phyloP scores from a whole-genome alignment of 92 coral and sea anemone genomes.

The Micromussa lordhowensis region DNA sequence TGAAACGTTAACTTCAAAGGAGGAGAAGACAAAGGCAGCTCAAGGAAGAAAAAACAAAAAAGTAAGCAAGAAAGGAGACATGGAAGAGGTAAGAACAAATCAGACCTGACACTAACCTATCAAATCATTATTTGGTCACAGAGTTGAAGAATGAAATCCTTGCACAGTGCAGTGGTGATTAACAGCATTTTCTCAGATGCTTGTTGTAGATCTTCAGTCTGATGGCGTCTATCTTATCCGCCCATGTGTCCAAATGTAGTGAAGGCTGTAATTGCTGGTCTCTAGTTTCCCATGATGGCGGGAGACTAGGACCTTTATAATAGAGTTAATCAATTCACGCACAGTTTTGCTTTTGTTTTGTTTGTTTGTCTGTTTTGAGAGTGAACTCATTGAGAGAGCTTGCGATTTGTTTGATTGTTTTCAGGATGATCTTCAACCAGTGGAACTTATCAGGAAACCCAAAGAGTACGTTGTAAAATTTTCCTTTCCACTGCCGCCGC shows the following conservation, averaged over 20 bases:
- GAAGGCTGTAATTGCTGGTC: neutral
- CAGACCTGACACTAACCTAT: too few relatives aligned
- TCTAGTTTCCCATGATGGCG: neutral
- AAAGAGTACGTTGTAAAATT: slow-evolving; percentile 96
- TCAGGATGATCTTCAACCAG: slow-evolving; percentile 85
- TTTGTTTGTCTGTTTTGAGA: too few relatives aligned
- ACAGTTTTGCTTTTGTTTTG: neutral
- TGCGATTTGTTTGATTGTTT: neutral
- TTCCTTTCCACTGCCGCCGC: slow-evolving; percentile 95
- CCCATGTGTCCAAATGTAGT: too few relatives aligned
- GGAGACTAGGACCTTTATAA: too few relatives aligned
- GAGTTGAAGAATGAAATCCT: neutral
- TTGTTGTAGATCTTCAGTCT: too few relatives aligned
- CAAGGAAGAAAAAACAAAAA: slow-evolving; percentile 92
- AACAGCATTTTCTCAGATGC: too few relatives aligned
- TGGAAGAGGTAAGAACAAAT: slow-evolving; percentile 75
- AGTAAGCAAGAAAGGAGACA: slow-evolving; percentile 88
- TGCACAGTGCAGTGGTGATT: neutral
- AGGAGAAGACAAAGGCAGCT: slow-evolving; percentile 90
- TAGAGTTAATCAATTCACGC: neutral
- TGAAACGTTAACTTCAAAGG: slow-evolving; percentile 53
- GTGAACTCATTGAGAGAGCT: too few relatives aligned
- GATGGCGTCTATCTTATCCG: too few relatives aligned
- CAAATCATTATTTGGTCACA: neutral
- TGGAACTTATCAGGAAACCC: slow-evolving; percentile 89